Conservation (phyloP, 2,113 vertebrate genomes). For the Catagonus wagneri region DNA sequence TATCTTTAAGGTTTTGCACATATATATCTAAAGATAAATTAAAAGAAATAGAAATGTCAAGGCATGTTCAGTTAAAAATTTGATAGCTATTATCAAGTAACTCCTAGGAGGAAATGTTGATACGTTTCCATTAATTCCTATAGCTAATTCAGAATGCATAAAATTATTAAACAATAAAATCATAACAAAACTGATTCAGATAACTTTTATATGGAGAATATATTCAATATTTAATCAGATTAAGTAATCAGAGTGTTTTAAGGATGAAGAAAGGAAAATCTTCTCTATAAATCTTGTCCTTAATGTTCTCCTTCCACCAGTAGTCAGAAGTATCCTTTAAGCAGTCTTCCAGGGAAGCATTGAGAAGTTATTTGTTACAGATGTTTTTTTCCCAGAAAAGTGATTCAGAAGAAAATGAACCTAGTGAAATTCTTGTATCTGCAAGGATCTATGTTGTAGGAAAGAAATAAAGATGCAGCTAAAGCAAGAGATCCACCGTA, state of each 20-base stretch:
- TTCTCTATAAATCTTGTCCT: not conserved
- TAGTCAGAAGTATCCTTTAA: not conserved
- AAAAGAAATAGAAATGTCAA: not conserved
- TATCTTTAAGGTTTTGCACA: not conserved
- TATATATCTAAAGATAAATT: not conserved
- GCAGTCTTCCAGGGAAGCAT: not conserved
- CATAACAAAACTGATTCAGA: not conserved
- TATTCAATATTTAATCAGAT: slow-evolving; percentile 2
- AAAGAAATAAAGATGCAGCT: not conserved
- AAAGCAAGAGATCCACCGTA: not conserved
- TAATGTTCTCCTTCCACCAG: not conserved
- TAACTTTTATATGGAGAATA: not conserved
- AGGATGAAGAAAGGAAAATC: not conserved
- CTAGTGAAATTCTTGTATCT: not conserved
- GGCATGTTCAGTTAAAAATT: not conserved
- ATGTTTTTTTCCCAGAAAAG: not conserved
- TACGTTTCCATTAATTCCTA: not conserved
- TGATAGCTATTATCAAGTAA: not conserved
- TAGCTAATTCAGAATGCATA: not conserved
- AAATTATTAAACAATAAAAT: slow-evolving; percentile 14
- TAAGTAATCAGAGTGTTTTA: not conserved
- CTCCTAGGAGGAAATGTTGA: not conserved
- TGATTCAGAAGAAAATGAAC: not conserved
- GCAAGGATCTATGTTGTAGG: not conserved
- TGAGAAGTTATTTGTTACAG: not conserved